Percentiles rank a stretch among this genome's conserved stretches.
phyloP scores from a whole-genome alignment of 1,140 invertebrate genomes.

The Steinernema khuongi region DNA sequence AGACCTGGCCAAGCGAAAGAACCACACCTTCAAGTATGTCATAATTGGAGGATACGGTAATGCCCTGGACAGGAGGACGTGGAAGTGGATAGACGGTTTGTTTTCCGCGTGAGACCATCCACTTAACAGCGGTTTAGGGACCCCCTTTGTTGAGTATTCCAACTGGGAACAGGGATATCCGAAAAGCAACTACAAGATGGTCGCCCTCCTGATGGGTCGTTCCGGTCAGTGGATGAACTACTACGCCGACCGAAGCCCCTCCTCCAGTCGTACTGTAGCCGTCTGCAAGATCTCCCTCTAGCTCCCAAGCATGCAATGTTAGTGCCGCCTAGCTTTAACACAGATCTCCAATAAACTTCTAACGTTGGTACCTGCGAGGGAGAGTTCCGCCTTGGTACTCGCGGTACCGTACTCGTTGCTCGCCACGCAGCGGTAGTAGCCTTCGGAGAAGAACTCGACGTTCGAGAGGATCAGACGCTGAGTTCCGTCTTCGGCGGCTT shows the following conservation, averaged over 20 bases:
- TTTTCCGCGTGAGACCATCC: conserved; percentile 17
- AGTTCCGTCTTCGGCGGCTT: conserved; percentile 49
- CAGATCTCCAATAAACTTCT: conserved; percentile 22
- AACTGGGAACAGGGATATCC: background rate
- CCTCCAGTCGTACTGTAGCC: conserved; percentile 33
- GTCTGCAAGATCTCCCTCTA: conserved; percentile 39
- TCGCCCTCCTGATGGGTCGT: conserved; percentile 43
- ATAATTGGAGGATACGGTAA: conserved; percentile 43
- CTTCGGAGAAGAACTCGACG: conserved; percentile 50
- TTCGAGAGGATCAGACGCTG: conserved; percentile 49
- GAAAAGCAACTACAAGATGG: conserved; percentile 26
- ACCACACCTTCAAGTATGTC: conserved; percentile 36
- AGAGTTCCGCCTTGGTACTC: conserved; percentile 55
- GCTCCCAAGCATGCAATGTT: too few relatives aligned
- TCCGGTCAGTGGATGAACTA: conserved; percentile 43
- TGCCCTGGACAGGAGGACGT: conserved; percentile 36
- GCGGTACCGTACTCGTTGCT: conserved; percentile 57
- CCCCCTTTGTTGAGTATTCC: conserved; percentile 17
- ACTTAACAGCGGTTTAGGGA: conserved; percentile 16
- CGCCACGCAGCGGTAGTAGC: conserved; percentile 51
- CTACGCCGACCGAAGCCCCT: conserved; percentile 38
- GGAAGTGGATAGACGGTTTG: conserved; percentile 49
- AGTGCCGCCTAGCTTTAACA: conserved; percentile 10
- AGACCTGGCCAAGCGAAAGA: conserved; percentile 38
- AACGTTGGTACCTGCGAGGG: conserved; percentile 43